These are phyloP conservation scores for Leptobrachium ailaonicum DNA, from an alignment of 2,113 vertebrate genomes.

Conservation along the genomic window DNA sequence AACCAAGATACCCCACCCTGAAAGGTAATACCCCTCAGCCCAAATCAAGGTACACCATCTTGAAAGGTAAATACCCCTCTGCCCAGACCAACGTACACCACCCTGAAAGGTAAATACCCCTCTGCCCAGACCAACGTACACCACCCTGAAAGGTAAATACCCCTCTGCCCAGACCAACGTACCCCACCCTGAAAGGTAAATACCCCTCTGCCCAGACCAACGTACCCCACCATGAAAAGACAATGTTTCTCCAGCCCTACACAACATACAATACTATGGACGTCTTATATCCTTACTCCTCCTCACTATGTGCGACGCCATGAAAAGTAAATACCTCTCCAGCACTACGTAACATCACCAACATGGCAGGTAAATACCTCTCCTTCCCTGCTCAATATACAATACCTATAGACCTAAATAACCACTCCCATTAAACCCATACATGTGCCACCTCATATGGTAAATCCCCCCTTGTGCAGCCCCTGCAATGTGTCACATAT, in stretches of 20 bases:
- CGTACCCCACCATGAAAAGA: conserved; percentile 58
- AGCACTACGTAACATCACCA: too few species aligned
- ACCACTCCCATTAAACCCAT: too few species aligned
- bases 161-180: conserved; percentile 59
- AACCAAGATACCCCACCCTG: too few species aligned
- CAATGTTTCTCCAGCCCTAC: conserved; percentile 47
- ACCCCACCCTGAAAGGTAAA: conserved; percentile 62
- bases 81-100: conserved; percentile 57
- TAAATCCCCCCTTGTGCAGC: too few species aligned
- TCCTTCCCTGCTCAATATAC: too few species aligned
- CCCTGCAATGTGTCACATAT: too few species aligned
- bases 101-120: conserved; percentile 63
- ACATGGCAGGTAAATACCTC: too few species aligned
- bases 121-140: conserved; percentile 59
- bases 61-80: conserved; percentile 34
- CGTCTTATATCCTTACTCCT: conserved; percentile 52
- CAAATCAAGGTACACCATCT: too few species aligned
- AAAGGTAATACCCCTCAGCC: too few species aligned
- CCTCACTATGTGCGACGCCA: conserved; percentile 54
- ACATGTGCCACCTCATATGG: too few species aligned
- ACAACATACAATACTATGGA: conserved; percentile 55
- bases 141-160: conserved; percentile 64
- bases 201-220: conserved; percentile 61
- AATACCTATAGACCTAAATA: too few species aligned
- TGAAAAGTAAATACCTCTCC: conserved; percentile 57